A percentile compares a stretch with the other conserved stretches of the same genome.
Conservation (phyloP, 2,797 vertebrate species). For the Notoglanidium macrostoma region DNA sequence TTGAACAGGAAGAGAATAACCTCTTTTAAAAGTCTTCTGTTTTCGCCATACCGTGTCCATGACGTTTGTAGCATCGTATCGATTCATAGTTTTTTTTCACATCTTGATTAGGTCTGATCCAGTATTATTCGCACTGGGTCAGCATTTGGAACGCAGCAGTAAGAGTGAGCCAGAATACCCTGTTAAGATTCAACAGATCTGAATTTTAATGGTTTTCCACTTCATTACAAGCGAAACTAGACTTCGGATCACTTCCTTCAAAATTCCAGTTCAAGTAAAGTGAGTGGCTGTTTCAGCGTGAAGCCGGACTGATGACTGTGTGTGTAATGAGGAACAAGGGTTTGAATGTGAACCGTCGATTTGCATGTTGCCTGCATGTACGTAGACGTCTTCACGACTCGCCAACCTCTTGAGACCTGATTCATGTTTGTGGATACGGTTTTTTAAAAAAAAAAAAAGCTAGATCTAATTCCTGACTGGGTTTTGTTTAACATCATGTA, state of each 20-base stretch:
- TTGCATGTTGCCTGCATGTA: neutral
- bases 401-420: neutral
- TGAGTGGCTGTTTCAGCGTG: neutral
- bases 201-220: neutral
- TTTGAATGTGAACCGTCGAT: neutral
- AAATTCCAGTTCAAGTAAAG: neutral
- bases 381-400: neutral
- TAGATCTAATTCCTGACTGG: neutral
- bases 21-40: neutral
- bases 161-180: neutral
- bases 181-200: neutral
- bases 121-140: neutral
- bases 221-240: neutral
- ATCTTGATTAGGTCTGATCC: neutral
- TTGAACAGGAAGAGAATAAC: neutral
- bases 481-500: neutral
- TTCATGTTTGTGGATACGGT: no score
- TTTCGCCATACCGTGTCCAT: neutral
- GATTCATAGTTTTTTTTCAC: neutral
- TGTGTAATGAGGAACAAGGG: neutral
- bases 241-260: neutral
- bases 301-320: neutral
- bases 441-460: neutral
- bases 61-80: neutral
- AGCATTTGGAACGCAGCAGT: neutral